phyloP scores from a whole-genome alignment of 2,113 vertebrate species.

The Pithys albifrons region DNA sequence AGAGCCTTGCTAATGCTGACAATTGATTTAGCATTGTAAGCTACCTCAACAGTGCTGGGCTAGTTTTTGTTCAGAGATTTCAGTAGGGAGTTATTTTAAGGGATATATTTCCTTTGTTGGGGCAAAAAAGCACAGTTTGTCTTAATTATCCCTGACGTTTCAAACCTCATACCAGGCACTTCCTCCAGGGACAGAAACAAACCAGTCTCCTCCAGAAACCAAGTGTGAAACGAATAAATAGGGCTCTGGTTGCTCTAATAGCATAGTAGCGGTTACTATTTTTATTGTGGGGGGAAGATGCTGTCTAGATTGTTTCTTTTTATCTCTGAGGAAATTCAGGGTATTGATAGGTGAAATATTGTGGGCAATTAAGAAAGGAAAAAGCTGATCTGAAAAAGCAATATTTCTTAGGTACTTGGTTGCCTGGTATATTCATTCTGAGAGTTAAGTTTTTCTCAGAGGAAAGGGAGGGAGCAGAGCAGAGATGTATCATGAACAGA shows the following conservation, averaged over 20 bases:
- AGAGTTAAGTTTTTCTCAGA: constrained; percentile 40
- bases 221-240: constrained; percentile 70
- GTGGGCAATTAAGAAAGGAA: constrained; percentile 58
- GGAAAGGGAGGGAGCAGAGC: constrained; percentile 9
- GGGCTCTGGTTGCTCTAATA: constrained; percentile 24
- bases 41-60: constrained; percentile 15
- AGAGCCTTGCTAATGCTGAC: constrained; percentile 37
- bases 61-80: constrained; percentile 59
- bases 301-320: constrained; percentile 30
- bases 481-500: background rate
- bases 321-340: constrained; percentile 40
- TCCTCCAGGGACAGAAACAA: constrained; percentile 71
- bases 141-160: constrained; percentile 78
- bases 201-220: constrained; percentile 54
- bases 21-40: constrained; percentile 61
- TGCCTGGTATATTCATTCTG: constrained; percentile 30
- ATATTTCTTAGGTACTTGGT: constrained; percentile 19
- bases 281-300: constrained; percentile 21
- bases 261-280: background rate
- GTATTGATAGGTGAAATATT: constrained; percentile 50
- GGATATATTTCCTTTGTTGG: constrained; percentile 72
- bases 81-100: constrained; percentile 72
- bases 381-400: constrained; percentile 21
- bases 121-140: constrained; percentile 72
- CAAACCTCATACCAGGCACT: constrained; percentile 59